phyloP scores from a whole-genome alignment of 2,113 vertebrate genomes.

The Campylomormyrus tamandua region DNA sequence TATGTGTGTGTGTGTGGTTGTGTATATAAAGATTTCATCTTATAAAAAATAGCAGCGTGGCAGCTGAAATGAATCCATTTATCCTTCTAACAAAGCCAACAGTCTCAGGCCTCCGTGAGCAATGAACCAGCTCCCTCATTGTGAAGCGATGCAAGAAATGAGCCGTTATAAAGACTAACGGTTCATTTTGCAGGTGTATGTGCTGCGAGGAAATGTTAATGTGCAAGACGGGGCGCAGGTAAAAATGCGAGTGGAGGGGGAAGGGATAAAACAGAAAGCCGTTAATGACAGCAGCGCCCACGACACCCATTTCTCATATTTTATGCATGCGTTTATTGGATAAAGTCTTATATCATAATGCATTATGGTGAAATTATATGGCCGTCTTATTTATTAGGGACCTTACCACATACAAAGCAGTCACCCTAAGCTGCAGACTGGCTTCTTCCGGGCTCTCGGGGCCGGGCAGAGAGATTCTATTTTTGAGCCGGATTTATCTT shows the following conservation, averaged over 20 bases:
- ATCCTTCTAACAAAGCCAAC: constrained; percentile 24
- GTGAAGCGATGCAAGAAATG: constrained; percentile 18
- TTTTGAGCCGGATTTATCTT: constrained; percentile 11
- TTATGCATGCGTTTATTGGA: constrained; percentile 30
- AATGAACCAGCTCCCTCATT: neutral
- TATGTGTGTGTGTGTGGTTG: neutral
- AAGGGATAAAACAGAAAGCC: neutral
- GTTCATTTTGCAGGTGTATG: constrained; percentile 36
- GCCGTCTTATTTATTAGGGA: constrained; percentile 2
- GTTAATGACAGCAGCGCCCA: neutral
- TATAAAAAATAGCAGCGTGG: constrained; percentile 10
- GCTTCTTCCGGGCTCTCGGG: neutral
- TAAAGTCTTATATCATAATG: constrained; percentile 11
- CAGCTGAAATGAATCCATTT: constrained; percentile 26
- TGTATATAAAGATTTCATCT: constrained; percentile 4
- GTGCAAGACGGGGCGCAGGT: neutral
- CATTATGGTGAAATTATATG: neutral
- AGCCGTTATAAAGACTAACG: constrained; percentile 46
- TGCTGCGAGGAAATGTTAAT: constrained; percentile 36
- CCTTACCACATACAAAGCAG: neutral
- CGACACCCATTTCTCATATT: constrained; percentile 41
- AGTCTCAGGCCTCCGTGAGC: constrained; percentile 13
- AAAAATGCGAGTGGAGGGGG: neutral
- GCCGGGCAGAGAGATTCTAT: neutral
- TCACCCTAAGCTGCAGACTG: neutral